Percentiles rank a stretch among this genome's conserved stretches.
Evolutionary conservation across 2,888 invertebrate species (phyloP).

Genomic region (Silvanus unidentatus): DNA sequence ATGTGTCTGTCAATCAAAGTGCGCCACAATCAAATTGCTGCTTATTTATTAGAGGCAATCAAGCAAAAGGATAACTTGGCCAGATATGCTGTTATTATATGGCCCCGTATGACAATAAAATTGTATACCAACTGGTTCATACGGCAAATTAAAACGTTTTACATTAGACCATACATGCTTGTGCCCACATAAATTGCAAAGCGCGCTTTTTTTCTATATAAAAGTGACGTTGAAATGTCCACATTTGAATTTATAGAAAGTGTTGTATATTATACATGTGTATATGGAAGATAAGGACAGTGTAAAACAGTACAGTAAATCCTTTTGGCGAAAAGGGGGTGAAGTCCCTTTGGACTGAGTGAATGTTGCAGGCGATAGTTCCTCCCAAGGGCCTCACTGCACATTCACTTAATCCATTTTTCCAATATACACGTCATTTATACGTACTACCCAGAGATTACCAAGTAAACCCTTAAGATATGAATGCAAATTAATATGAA

Average conservation of each 20-base stretch:
- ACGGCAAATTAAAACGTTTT: neutral
- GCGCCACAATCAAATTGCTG: neutral
- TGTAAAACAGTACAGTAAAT: conserved; percentile 26
- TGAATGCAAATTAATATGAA: conserved; percentile 27
- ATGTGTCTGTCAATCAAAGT: conserved; percentile 19
- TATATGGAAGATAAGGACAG: conserved; percentile 20
- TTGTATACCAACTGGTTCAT: neutral
- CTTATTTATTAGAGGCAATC: too few species aligned
- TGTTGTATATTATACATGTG: conserved; percentile 4
- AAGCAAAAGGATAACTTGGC: too few species aligned
- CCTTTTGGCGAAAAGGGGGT: conserved; percentile 21
- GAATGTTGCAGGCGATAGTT: conserved; percentile 44
- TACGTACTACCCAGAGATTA: conserved; percentile 39
- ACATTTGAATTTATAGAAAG: too few species aligned
- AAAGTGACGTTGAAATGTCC: too few species aligned
- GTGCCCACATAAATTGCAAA: too few species aligned
- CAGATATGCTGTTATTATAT: too few species aligned
- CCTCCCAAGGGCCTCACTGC: conserved; percentile 39
- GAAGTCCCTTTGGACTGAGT: conserved; percentile 30
- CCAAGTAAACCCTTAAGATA: conserved; percentile 26
- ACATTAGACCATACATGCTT: too few species aligned
- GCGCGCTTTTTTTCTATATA: too few species aligned
- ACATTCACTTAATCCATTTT: conserved; percentile 43
- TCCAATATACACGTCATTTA: conserved; percentile 46
- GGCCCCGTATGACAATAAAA: too few species aligned